phyloP scores from a whole-genome alignment of 2,797 vertebrate species.

The Pantherophis alleghaniensis region DNA sequence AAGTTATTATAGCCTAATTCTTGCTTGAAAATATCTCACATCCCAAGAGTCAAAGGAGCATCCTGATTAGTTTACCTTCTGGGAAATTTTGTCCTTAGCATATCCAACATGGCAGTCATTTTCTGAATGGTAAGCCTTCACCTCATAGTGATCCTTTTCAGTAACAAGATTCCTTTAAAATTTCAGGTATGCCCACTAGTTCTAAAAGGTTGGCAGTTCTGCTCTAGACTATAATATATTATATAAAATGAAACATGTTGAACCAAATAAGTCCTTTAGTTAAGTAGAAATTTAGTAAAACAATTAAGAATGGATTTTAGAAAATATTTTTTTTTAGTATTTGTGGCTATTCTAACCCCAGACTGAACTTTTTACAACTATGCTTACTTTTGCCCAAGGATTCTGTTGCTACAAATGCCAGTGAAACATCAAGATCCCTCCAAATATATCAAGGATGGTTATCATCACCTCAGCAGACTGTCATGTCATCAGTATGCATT shows the following conservation, averaged over 20 bases:
- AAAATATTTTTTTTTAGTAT: slow-evolving; percentile 6
- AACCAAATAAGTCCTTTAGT: neutral
- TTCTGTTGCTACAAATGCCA: slow-evolving; percentile 49
- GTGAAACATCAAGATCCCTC: slow-evolving; percentile 53
- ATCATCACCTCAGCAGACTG: slow-evolving; percentile 65
- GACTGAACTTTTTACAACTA: slow-evolving; percentile 51
- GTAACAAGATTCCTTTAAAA: neutral
- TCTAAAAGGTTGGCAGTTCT: neutral
- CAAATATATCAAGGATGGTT: slow-evolving; percentile 63
- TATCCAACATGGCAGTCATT: neutral
- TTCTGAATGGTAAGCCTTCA: neutral
- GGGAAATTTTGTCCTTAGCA: neutral
- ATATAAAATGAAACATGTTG: neutral
- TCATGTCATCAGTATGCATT: slow-evolving; percentile 64
- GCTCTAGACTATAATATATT: neutral
- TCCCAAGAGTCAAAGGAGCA: neutral
- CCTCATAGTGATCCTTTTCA: neutral
- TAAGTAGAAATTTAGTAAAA: neutral
- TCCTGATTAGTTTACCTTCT: neutral
- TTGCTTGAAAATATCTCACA: neutral
- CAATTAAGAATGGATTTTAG: neutral
- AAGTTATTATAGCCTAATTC: neutral
- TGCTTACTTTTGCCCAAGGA: slow-evolving; percentile 37
- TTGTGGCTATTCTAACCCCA: slow-evolving; percentile 47
- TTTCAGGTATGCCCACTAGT: neutral